Evolutionary conservation across 1,140 invertebrate genomes (phyloP).

Genomic region (Pogonomyrmex barbatus): DNA sequence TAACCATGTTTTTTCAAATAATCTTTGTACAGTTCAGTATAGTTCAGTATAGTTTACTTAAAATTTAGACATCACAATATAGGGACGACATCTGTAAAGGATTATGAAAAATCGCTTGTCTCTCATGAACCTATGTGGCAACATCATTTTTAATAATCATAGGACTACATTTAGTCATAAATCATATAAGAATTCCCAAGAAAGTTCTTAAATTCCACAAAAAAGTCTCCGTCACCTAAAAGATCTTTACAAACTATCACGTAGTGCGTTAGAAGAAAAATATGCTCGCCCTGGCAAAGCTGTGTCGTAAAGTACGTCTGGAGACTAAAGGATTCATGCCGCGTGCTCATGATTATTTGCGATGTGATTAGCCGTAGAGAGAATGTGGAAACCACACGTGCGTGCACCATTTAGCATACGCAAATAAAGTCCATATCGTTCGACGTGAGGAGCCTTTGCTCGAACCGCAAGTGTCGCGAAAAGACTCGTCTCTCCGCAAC

Average conservation of each 20-base stretch:
- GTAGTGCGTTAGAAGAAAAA: not conserved
- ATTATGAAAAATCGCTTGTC: not conserved
- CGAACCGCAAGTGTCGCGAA: slow-evolving; percentile 3
- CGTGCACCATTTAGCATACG: slow-evolving; percentile 28
- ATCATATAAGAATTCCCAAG: not conserved
- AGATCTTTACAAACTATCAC: not conserved
- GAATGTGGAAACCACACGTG: not conserved
- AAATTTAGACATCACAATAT: not conserved
- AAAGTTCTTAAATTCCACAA: not conserved
- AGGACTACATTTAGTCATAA: not conserved
- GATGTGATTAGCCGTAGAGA: slow-evolving; percentile 21
- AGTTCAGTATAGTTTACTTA: not conserved
- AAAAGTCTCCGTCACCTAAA: not conserved
- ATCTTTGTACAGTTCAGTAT: too few species aligned
- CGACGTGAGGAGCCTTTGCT: not conserved
- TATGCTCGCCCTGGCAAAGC: not conserved
- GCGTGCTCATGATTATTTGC: slow-evolving; percentile 18
- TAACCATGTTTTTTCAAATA: too few species aligned
- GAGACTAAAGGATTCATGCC: slow-evolving; percentile 21
- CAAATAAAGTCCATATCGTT: slow-evolving; percentile 23
- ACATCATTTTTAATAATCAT: not conserved
- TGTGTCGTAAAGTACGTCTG: slow-evolving; percentile 16
- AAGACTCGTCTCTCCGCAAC: slow-evolving; percentile 4
- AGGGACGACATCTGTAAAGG: not conserved
- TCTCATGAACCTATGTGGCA: not conserved